Evolutionary conservation across 2,797 vertebrate species (phyloP).

Genomic region (Etheostoma nigrum): DNA sequence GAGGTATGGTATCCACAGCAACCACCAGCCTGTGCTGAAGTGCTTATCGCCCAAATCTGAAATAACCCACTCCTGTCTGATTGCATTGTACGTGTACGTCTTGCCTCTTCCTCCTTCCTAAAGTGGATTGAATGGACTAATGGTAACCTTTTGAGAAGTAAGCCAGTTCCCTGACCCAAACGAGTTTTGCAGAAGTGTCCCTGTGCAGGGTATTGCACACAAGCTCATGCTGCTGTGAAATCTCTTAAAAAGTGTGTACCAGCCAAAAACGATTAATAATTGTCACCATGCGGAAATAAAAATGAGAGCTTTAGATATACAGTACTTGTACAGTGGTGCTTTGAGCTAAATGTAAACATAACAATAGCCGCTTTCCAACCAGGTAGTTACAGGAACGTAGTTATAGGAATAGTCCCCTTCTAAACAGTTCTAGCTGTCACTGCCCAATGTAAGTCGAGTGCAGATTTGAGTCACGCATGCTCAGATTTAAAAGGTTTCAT

Average conservation of each 20-base stretch:
- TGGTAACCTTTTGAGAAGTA: conserved; percentile 12
- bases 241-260: conserved; percentile 6
- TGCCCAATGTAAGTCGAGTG: too few species aligned
- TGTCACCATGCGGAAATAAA: not conserved
- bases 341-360: too few species aligned
- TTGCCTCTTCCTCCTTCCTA: conserved; percentile 13
- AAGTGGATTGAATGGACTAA: conserved; percentile 16
- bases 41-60: not conserved
- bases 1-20: conserved; percentile 81
- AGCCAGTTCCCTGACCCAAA: conserved; percentile 12
- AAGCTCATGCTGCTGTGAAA: conserved; percentile 8
- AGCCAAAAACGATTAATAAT: not conserved
- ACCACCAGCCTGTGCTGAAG: conserved; percentile 18
- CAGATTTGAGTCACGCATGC: too few species aligned
- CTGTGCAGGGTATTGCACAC: not conserved
- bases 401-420: too few species aligned
- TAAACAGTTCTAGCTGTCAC: too few species aligned
- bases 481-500: too few species aligned
- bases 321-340: not conserved
- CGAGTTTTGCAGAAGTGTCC: not conserved
- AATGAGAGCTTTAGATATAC: not conserved
- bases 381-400: too few species aligned
- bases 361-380: too few species aligned
- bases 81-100: conserved; percentile 10
- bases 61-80: conserved; percentile 20